Evolutionary conservation across 1,140 invertebrate species (phyloP), one percentile per base, ranked within the genome.

Genomic region (Drosophila lowei): DNA sequence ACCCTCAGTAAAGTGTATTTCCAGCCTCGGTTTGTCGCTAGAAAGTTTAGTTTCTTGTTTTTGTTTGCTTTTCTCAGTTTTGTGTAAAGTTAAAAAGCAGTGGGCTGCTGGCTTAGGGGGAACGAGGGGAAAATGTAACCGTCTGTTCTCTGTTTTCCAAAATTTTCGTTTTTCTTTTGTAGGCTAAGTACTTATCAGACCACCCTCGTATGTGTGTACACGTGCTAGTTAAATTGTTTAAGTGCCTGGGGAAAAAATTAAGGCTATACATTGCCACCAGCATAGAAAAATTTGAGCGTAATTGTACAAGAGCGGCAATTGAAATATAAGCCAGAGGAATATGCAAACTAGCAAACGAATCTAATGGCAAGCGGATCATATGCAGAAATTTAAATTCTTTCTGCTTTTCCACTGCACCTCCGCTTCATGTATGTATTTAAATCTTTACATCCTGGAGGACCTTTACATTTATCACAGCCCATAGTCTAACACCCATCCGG

Each of bases 161-260:
- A 18, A 18, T 18, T 18, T 2, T 18, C 18, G 18, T 18, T 18
- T 18, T 18, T 18, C 2, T 2, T 18, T 18, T 18, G 18, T 18
- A 18, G 18, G 18, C 2, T 18, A 18, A 18, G 18, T 18, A 18
- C 18, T 18, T 18, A 18, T 18, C 18, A 18, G 18, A 18, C 18
- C 18, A 18, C 2, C 18, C 2, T 18, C 18, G 18, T 2, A 18
- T 2, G 18, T 18, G 18, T 18, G 18, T 18, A 18, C 18, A 2
- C 18, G 18, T 1, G 18, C 18, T 18, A 2, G 18, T 28, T 28
- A 28, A 28, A 28, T 4, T 30, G 28, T 30, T 30, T 7, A 8
- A 30, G 8, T 30, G 28, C 28, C 7, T 53, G 55, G 42, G 65
- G 65, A 63, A 54, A 63, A 77, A 73, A 63, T 77, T 77, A 77